Conservation (phyloP, 2,113 vertebrate genomes). For the Brachyhypopomus occidentalis region DNA sequence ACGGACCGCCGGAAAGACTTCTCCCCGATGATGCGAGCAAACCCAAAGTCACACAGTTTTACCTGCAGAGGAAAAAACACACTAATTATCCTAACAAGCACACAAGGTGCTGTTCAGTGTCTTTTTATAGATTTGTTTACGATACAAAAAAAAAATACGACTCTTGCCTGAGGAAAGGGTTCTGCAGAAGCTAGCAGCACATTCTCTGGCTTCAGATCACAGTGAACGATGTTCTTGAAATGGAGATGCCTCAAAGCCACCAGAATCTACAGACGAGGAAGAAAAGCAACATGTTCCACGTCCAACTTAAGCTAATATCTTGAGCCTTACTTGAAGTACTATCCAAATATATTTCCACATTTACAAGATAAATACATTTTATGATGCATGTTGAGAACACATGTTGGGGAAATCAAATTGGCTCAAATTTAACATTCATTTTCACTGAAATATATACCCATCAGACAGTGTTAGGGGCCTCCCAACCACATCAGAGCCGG, state of each 20-base stretch:
- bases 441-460: constrained; percentile 32
- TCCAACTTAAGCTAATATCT: neutral
- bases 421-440: constrained; percentile 24
- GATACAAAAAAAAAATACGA: neutral
- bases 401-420: constrained; percentile 22
- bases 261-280: constrained; percentile 84
- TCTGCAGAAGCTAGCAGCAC: constrained; percentile 96
- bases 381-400: constrained; percentile 11
- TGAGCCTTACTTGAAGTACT: neutral
- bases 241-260: constrained; percentile 96
- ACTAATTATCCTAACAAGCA: neutral
- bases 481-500: constrained; percentile 67
- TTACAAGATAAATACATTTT: neutral
- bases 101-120: neutral
- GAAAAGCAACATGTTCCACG: neutral
- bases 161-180: constrained; percentile 91
- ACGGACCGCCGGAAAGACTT: constrained; percentile 96
- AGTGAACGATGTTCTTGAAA: constrained; percentile 99
- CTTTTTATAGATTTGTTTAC: too few relatives aligned
- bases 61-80: constrained; percentile 73
- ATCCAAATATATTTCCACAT: neutral
- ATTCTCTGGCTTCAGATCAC: constrained; percentile 98
- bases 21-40: constrained; percentile 96
- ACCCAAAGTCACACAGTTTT: constrained; percentile 96
- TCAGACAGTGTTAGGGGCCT: constrained; percentile 27